A percentile compares a stretch with the other conserved stretches of the same genome.
Evolutionary conservation across 2,797 vertebrate genomes (phyloP).

Genomic region (Rachycentron canadum): DNA sequence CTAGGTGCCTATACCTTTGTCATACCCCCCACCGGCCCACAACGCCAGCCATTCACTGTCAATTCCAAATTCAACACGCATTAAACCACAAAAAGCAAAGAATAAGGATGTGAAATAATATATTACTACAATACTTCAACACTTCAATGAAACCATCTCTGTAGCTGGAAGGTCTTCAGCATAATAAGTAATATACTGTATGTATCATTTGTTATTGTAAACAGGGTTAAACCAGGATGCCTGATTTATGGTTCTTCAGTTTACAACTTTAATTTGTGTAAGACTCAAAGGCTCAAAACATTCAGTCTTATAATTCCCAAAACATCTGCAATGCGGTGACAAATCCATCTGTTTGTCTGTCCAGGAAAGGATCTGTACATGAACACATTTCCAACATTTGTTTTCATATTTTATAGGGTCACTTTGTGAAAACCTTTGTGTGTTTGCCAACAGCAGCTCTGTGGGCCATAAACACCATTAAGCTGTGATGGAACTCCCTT

Average conservation of each 20-base stretch:
- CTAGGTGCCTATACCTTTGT: slow-evolving; percentile 24
- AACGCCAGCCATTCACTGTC: slow-evolving; percentile 29
- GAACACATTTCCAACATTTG: slow-evolving; percentile 14
- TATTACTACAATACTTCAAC: not conserved
- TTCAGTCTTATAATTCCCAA: slow-evolving; percentile 4
- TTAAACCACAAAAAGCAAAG: slow-evolving; percentile 22
- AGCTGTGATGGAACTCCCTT: slow-evolving; percentile 38
- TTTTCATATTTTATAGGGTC: slow-evolving; percentile 40
- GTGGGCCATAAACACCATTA: slow-evolving; percentile 47
- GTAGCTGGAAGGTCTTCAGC: not conserved
- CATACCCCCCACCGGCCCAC: slow-evolving; percentile 15
- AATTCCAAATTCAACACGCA: slow-evolving; percentile 39
- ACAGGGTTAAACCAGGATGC: not conserved
- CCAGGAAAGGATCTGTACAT: not conserved
- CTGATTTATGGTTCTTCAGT: not conserved
- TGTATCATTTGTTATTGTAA: slow-evolving; percentile 12
- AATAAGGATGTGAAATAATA: slow-evolving; percentile 31
- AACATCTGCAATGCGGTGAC: slow-evolving; percentile 4
- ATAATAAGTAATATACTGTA: not conserved
- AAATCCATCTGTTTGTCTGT: slow-evolving; percentile 2
- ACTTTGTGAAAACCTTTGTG: slow-evolving; percentile 60
- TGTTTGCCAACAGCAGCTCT: slow-evolving; percentile 43
- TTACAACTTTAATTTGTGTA: not conserved
- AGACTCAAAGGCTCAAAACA: not conserved
- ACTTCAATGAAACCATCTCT: slow-evolving; percentile 3